These are phyloP conservation scores for Bradypus variegatus DNA, from an alignment of 2,797 vertebrate species.

Conservation along the genomic window DNA sequence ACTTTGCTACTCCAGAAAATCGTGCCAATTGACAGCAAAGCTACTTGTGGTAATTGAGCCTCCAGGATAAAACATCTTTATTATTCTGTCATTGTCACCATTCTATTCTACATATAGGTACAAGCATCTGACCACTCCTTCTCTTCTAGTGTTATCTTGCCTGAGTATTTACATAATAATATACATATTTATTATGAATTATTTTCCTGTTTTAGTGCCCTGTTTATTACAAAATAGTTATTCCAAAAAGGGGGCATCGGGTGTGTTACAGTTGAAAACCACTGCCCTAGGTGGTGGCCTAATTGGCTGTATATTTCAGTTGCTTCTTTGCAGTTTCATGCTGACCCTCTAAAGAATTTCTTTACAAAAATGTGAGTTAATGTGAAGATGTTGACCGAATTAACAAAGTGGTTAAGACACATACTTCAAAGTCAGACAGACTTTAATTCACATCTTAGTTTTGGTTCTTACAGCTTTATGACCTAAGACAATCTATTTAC, in stretches of 20 bases:
- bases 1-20: constrained; percentile 1
- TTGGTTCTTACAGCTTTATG: neutral
- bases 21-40: neutral
- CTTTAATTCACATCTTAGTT: constrained; percentile 24
- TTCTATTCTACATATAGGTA: neutral
- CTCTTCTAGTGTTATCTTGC: neutral
- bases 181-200: neutral
- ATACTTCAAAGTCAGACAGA: neutral
- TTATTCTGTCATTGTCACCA: neutral
- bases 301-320: neutral
- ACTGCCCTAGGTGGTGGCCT: neutral
- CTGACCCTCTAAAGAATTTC: constrained; percentile 20
- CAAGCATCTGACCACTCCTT: neutral
- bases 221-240: neutral
- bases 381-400: constrained; percentile 27
- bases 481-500: constrained; percentile 7
- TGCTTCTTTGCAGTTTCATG: neutral
- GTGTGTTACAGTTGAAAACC: neutral
- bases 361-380: constrained; percentile 25
- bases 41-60: neutral
- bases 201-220: neutral
- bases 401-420: constrained; percentile 11
- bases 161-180: neutral
- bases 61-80: neutral
- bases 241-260: neutral